A percentile compares a stretch with the other conserved stretches of the same genome.
phyloP scores from a whole-genome alignment of 2,113 vertebrate species.

The Corythornis cristatus region DNA sequence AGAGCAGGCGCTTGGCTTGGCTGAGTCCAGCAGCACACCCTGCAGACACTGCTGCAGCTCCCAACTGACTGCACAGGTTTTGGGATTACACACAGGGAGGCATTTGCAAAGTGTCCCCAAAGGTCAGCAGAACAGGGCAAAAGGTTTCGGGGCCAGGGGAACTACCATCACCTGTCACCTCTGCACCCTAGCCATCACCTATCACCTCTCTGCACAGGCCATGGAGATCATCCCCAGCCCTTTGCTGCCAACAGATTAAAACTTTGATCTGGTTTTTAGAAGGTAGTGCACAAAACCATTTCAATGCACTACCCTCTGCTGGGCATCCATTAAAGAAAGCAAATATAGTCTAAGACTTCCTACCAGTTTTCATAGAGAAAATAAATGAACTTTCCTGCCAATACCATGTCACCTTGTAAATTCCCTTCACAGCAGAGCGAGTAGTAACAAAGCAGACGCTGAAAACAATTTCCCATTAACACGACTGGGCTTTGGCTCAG shows the following conservation, averaged over 20 bases:
- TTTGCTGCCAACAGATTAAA: background rate
- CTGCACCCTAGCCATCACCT: background rate
- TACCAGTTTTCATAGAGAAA: background rate
- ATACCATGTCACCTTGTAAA: background rate
- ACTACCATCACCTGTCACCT: background rate
- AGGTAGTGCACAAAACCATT: background rate
- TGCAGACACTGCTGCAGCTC: accelerated
- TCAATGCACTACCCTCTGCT: background rate
- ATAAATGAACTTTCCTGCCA: background rate
- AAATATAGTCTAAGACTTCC: background rate
- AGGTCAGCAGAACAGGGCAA: background rate
- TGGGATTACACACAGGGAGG: background rate
- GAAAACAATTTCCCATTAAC: background rate
- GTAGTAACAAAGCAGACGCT: background rate
- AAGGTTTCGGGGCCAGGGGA: background rate
- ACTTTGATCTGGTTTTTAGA: background rate
- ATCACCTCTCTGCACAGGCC: background rate
- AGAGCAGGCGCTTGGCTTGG: background rate
- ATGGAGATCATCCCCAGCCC: background rate
- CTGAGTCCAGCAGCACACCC: background rate
- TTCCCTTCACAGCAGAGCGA: background rate
- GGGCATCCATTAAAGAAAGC: background rate
- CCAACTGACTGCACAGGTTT: too few relatives aligned
- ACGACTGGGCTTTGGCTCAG: background rate
- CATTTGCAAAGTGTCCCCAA: background rate